Evolutionary conservation across 2,113 vertebrate genomes (phyloP), one percentile per base, ranked within the genome.

Genomic region (Murina feae): DNA sequence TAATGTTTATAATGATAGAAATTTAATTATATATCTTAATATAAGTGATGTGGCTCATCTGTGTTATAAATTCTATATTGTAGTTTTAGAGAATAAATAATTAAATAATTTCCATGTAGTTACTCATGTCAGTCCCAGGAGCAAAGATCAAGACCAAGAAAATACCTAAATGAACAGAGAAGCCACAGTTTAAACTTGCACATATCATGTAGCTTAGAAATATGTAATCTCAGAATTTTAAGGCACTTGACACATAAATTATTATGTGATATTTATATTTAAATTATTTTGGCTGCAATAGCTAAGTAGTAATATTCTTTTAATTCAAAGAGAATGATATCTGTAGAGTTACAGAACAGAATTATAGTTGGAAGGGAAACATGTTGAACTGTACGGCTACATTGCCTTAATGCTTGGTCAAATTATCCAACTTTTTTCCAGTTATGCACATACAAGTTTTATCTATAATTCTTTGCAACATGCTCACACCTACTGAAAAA

Each of bases 281-380:
- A 72, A 25, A 79, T 49, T 91, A 63, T 39, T 86, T 89, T 90
- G 44, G 42, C 66, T 90, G 81, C 91, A 88, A 86, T 86, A 95
- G 4, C 2, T 58, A 92, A 85, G 47, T 76, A 86, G 42, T 72
- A 55, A 49, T 72, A 92, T 88, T 84, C 18, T 58, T 85, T n/a
- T 85, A 85, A 78, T 63, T 92, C 65, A 82, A 94, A 75, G 68
- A 88, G 25, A 68, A 32, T 83, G 58, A 74, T 5, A 53, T 71
- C 13, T 44, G 4, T 68, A 92, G 5, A 44, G 44, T 93, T 39
- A 71, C 18, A 94, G 37, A 69, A 74, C 69, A 44, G 25, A 68
- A 53, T 35, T 78, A 53, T 37, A 47, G 18, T 51, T 90, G 21
- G 20, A 86, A 90, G 35, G 49, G 21, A 92, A 87, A 76, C 23